A percentile compares a stretch with the other conserved stretches of the same genome.
phyloP scores from a whole-genome alignment of 30 jellyfish, hydroid and myxozoan species.

The Rhopilema esculentum region DNA sequence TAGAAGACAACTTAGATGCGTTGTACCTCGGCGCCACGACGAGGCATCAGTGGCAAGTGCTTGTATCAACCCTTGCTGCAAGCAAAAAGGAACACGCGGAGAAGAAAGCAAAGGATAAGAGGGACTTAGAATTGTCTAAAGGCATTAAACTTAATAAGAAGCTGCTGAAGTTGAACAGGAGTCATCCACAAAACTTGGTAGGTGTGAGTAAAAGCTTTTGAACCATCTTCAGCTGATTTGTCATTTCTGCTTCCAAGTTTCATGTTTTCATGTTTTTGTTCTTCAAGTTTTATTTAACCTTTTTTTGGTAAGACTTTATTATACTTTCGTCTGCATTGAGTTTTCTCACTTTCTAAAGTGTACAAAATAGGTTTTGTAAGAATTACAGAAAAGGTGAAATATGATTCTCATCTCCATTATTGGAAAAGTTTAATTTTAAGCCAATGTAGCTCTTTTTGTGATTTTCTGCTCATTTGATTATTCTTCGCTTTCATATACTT shows the following conservation, averaged over 20 bases:
- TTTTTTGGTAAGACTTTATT: no score
- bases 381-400: no score
- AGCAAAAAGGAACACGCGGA: conserved; percentile 89
- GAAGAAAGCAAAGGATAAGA: conserved; percentile 58
- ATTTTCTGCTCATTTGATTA: not conserved
- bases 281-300: not conserved
- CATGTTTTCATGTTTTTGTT: not conserved
- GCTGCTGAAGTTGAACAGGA: conserved; percentile 29
- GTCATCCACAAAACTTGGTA: conserved; percentile 55
- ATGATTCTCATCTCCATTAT: no score
- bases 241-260: no score
- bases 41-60: conserved; percentile 98
- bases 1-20: conserved; percentile 94
- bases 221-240: not conserved
- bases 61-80: conserved; percentile 76
- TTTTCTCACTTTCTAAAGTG: no score
- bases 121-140: conserved; percentile 25
- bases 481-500: not conserved
- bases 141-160: conserved; percentile 22
- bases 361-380: no score
- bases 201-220: not conserved
- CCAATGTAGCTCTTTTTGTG: no score
- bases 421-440: no score
- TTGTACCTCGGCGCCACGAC: conserved; percentile 98
- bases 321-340: no score